Evolutionary conservation across 23 tunicate genomes (phyloP).

Genomic region (Phallusia fumigata): DNA sequence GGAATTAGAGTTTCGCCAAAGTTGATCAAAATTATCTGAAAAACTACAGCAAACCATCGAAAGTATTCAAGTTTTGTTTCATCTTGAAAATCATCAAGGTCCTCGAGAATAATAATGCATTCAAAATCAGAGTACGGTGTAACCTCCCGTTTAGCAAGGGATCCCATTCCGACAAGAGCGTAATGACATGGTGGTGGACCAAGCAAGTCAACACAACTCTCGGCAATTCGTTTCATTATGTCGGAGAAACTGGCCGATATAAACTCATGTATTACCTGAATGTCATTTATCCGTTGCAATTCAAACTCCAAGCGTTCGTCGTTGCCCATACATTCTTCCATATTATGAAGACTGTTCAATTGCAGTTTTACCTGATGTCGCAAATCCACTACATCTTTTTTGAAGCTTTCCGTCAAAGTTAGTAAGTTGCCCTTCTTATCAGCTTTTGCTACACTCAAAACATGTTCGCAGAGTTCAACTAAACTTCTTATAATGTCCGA

Average conservation of each 20-base stretch:
- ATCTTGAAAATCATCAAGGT: neutral
- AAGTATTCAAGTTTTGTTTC: conserved; percentile 25
- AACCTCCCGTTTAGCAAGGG: conserved; percentile 26
- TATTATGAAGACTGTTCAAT: neutral
- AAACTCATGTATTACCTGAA: neutral
- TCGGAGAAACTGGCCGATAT: neutral
- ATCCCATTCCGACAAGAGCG: conserved; percentile 36
- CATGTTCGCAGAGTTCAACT: neutral
- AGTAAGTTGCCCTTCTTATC: neutral
- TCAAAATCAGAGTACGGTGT: conserved; percentile 47
- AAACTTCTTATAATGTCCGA: neutral
- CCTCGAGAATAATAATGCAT: conserved; percentile 35
- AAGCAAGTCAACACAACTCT: conserved; percentile 6
- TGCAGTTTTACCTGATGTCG: neutral
- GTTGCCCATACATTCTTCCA: neutral
- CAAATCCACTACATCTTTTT: neutral
- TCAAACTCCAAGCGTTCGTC: neutral
- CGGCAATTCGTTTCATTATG: conserved; percentile 20
- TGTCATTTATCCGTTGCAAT: neutral
- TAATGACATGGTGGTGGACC: conserved; percentile 30
- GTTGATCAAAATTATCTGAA: conserved; percentile 23
- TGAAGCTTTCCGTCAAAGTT: neutral
- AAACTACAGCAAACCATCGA: conserved; percentile 41
- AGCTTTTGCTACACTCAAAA: neutral
- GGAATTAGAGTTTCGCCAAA: conserved; percentile 42